phyloP scores from a whole-genome alignment of 1,140 invertebrate genomes.

The Drosophila nebulosa region DNA sequence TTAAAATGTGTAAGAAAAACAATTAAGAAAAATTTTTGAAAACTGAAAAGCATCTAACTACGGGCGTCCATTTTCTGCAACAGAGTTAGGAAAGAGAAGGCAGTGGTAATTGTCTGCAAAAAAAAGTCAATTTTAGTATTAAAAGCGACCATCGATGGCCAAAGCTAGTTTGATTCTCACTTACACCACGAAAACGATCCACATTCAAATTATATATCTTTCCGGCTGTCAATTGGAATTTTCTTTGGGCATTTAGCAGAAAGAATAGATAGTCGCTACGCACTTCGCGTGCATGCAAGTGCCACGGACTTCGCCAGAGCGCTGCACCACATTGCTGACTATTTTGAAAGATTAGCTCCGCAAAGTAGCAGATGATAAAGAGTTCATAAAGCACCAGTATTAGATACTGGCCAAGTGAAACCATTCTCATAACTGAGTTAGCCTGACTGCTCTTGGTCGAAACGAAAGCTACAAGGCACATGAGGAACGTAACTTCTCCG shows the following conservation, averaged over 20 bases:
- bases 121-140: background rate
- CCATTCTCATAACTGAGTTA: conserved; percentile 65
- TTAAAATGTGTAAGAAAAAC: conserved; percentile 35
- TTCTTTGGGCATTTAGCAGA: conserved; percentile 44
- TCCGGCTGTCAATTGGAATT: conserved; percentile 65
- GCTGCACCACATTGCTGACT: conserved; percentile 72
- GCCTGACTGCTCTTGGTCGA: conserved; percentile 65
- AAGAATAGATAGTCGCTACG: conserved; percentile 64
- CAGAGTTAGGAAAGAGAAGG: conserved; percentile 72
- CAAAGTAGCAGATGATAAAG: conserved; percentile 74
- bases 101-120: conserved; percentile 71
- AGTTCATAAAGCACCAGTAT: conserved; percentile 60
- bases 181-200: conserved; percentile 63
- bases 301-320: conserved; percentile 68
- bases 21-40: background rate
- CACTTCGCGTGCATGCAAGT: conserved; percentile 56
- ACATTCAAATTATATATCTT: conserved; percentile 69
- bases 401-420: conserved; percentile 65
- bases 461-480: conserved; percentile 70
- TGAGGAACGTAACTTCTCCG: conserved; percentile 61
- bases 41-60: conserved; percentile 24
- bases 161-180: background rate
- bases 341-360: conserved; percentile 65
- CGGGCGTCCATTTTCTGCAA: conserved; percentile 68
- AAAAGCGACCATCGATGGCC: too few relatives aligned